Conservation (phyloP, 2,888 invertebrate species). For the Zonitis immaculata region DNA sequence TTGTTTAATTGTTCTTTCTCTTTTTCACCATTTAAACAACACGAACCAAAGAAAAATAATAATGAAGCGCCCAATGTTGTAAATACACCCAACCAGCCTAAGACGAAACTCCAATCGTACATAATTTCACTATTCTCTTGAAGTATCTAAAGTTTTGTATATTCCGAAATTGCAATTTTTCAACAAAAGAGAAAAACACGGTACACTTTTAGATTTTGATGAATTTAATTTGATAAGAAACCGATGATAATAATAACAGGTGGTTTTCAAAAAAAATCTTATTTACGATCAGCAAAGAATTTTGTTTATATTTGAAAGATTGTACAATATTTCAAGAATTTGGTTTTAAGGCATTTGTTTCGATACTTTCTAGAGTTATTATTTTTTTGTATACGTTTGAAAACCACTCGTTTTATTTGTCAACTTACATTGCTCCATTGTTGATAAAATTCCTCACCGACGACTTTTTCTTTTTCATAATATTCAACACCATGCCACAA, state of each 20-base stretch:
- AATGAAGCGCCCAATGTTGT: constrained; percentile 70
- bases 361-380: too few relatives aligned
- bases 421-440: constrained; percentile 83
- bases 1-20: constrained; percentile 69
- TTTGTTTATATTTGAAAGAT: too few relatives aligned
- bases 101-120: constrained; percentile 84
- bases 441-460: constrained; percentile 88
- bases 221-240: background rate
- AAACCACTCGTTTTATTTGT: background rate
- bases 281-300: background rate
- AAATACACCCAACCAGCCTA: constrained; percentile 78
- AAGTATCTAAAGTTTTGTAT: constrained; percentile 54
- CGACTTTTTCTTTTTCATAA: constrained; percentile 90
- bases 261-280: background rate
- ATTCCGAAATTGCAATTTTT: background rate
- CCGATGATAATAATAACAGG: background rate
- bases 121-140: constrained; percentile 66
- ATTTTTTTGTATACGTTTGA: too few relatives aligned
- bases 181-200: too few relatives aligned
- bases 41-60: constrained; percentile 74
- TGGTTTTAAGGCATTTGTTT: too few relatives aligned
- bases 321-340: too few relatives aligned
- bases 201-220: background rate
- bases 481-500: constrained; percentile 95
- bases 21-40: constrained; percentile 72